Conservation (phyloP, 2,888 invertebrate genomes). For the Rhaphigaster nebulosa region DNA sequence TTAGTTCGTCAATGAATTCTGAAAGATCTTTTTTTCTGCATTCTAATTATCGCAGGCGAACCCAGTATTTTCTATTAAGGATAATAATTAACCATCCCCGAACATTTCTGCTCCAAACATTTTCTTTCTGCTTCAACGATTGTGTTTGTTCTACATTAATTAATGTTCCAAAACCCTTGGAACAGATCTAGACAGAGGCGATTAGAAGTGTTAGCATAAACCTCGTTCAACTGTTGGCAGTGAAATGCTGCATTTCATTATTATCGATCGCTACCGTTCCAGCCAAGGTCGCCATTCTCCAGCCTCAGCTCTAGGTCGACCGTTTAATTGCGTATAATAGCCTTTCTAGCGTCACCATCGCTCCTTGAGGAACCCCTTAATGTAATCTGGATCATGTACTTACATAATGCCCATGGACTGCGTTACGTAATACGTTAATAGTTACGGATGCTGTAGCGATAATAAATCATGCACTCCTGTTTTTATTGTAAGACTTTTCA, state of each 20-base stretch:
- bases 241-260: neutral
- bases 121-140: no score
- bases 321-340: neutral
- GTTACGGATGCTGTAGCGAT: neutral
- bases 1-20: no score
- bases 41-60: no score
- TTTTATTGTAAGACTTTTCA: conserved; percentile 6
- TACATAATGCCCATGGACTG: neutral
- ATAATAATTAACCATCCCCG: no score
- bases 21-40: no score
- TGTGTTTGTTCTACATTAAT: no score
- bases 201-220: neutral
- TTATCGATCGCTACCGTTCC: neutral
- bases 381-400: conserved; percentile 24
- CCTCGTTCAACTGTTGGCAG: neutral
- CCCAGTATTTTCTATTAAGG: no score
- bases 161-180: neutral
- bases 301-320: neutral
- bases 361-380: neutral
- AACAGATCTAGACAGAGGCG: neutral
- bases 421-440: neutral
- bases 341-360: neutral
- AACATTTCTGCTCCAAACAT: no score
- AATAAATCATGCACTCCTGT: neutral
- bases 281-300: conserved; percentile 4